Evolutionary conservation across 2,113 vertebrate genomes (phyloP).

Genomic region (Petaurus breviceps): DNA sequence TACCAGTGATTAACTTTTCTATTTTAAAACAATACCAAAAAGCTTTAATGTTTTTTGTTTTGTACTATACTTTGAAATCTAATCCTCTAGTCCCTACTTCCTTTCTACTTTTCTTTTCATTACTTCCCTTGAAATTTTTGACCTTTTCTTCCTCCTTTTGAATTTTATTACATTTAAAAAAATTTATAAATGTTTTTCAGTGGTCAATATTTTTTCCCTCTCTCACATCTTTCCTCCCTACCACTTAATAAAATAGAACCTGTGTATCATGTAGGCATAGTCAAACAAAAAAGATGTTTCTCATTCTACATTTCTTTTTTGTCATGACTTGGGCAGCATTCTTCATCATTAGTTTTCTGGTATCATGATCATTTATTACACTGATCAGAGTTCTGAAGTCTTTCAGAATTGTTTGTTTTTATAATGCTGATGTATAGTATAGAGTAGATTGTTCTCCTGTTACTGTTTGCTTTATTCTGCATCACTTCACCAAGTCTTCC

Average conservation of each 20-base stretch:
- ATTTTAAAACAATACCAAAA: background rate
- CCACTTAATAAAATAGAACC: no score
- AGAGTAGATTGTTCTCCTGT: background rate
- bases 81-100: background rate
- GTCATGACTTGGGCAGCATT: background rate
- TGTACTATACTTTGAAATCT: background rate
- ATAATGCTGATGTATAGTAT: background rate
- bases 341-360: background rate
- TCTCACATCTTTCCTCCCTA: background rate
- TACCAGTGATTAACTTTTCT: background rate
- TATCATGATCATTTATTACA: background rate
- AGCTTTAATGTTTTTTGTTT: background rate
- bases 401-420: background rate
- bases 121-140: background rate
- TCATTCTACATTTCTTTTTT: background rate
- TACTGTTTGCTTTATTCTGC: background rate
- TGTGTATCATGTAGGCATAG: background rate
- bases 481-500: background rate
- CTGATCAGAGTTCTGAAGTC: background rate
- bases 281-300: background rate
- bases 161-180: background rate
- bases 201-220: background rate
- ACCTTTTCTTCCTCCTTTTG: background rate
- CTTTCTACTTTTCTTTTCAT: background rate
- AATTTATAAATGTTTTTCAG: background rate